Percentiles rank a stretch among this genome's conserved stretches.
Evolutionary conservation across 2,888 invertebrate species (phyloP).

Genomic region (Abscondita cerata): DNA sequence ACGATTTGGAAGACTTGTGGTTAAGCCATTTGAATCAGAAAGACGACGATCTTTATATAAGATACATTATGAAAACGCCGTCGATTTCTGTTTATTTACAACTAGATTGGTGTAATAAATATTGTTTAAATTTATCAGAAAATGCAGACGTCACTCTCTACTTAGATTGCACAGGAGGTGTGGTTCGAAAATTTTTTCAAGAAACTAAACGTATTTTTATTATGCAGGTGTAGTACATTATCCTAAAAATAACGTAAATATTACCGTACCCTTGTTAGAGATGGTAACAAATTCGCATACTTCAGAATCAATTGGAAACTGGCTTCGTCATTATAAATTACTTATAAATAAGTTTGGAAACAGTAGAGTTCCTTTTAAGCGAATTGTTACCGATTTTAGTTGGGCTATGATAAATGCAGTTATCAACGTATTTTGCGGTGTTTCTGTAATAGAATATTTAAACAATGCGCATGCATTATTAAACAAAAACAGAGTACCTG

Average conservation of each 20-base stretch:
- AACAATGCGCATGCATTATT: not conserved
- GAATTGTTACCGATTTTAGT: constrained; percentile 7
- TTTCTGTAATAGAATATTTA: constrained; percentile 5
- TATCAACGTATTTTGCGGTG: not conserved
- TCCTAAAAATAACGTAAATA: not conserved
- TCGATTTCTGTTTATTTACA: constrained; percentile 2
- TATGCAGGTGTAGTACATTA: not conserved
- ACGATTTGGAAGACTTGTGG: not conserved
- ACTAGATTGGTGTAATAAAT: constrained; percentile 4
- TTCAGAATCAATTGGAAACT: not conserved
- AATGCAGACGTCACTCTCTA: not conserved
- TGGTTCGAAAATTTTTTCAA: not conserved
- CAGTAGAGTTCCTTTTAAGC: not conserved
- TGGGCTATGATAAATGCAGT: constrained; percentile 2
- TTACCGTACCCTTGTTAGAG: not conserved
- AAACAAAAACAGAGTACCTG: not conserved
- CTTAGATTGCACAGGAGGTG: constrained; percentile 1
- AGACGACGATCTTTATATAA: not conserved
- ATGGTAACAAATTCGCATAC: constrained; percentile 7
- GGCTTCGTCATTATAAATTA: not conserved
- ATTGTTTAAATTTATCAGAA: not conserved
- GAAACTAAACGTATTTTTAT: not conserved
- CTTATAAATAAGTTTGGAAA: no score
- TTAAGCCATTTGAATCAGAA: not conserved
- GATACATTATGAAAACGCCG: not conserved